Base-by-base conservation (phyloP, 1,140 invertebrate species). In the Euura lappo region DNA sequence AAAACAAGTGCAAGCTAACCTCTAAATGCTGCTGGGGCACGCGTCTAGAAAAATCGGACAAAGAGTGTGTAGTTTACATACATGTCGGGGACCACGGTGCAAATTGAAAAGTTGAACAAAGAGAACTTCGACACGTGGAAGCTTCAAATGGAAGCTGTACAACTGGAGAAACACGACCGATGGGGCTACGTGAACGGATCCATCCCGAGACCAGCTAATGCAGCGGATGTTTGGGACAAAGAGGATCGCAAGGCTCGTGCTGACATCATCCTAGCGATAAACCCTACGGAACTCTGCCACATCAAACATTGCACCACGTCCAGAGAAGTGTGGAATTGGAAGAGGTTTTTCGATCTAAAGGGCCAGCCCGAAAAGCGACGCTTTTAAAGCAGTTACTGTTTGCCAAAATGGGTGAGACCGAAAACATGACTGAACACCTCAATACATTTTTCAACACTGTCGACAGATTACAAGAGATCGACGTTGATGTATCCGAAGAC, bases 71-170 rank as follows among this genome's bases (percentile, higher is more conserved):
- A 1, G 28, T 28, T 28, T 28, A 28, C 28, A 28, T 1, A 28
- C 28, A 28, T 28, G 28, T 28, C 28, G 28, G 28, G 28, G 28
- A 28, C 28, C 28, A 28, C 28, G 28, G 28, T 28, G 28, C 28
- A 28, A 28, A 28, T 79, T 28, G 28, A 0, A 28, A 28, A 28
- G 28, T 28, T 28, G 1, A 28, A 28, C 28, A 28, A 28, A 28
- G 28, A 28, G 28, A 28, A 28, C 28, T 28, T 28, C 28, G 28
- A 28, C 28, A 28, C 28, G 28, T 28, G 76, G 80, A 76, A 74
- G 60, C 73, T 80, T 10, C 79, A 80, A 47, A 75, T 80, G 13
- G 42, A 76, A 64, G 77, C 79, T 0, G 60, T 80, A 6, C n/a
- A n/a, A n/a, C 71, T 81, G 7, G 70, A 72, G 2, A 78, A 75